Base-by-base conservation (phyloP, 2,113 vertebrate genomes). In the Thalassarche chlororhynchos region DNA sequence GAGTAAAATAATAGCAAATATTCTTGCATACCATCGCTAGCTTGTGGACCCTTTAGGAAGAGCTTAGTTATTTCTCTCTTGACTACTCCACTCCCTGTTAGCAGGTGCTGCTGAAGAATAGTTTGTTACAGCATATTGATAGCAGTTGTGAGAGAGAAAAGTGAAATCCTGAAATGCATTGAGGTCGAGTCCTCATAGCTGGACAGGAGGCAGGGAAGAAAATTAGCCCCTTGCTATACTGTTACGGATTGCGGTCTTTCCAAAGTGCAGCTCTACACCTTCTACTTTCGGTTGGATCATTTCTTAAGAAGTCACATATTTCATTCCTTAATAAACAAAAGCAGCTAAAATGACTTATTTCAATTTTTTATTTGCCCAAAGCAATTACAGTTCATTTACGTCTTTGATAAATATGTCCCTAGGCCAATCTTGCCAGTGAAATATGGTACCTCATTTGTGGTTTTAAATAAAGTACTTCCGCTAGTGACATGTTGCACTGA, bases 291-390 rank as follows among this genome's bases (percentile, higher is more conserved):
- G 44, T 19, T 92, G 61, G 61, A 70, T 84, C 52, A 81, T 60
- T 97, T 86, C 32, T 72, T 6, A 96, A 86, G 55, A 94, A 91
- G 58, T 75, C 40, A 92, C 31, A 32, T 81, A 92, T 55, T 88
- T 71, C 23, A 55, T 55, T 62, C 65, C 34, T 51, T 82, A 93
- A 95, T 47, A 97, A 96, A 93, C 31, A 46, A 91, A 94, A 77
- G 62, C 17, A 87, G 26, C 34, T 88, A 93, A 66, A 93, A 94
- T 82, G 12, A 77, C 24, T 87, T 74, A 57, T 82, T 82, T 66
- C 32, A 42, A 28, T 83, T 85, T 86, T 84, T 88, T 85, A 84
- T 89, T 92, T 95, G 40, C n/a, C 84, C 72, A 80, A 42, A 92
- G 29, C 54, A 93, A 94, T 93, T 93, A 66, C 26, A 69, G 89